These are phyloP conservation scores for Lathronympha strigana DNA, from an alignment of 2,888 invertebrate species.

Conservation along the genomic window DNA sequence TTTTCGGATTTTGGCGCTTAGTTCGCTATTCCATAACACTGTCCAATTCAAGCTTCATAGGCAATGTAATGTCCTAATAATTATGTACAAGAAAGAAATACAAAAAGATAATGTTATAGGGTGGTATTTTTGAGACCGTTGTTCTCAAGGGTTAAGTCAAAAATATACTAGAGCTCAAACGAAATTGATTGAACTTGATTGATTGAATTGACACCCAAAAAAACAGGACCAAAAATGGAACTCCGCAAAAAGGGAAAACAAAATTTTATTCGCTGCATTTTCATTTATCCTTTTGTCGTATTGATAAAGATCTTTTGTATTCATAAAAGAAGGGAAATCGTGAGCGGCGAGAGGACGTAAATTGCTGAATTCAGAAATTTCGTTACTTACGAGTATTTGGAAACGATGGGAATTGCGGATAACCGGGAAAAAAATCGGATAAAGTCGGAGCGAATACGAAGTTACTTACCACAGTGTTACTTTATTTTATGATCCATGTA, in stretches of 20 bases:
- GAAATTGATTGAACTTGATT: constrained; percentile 8
- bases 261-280: constrained; percentile 53
- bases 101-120: too few relatives aligned
- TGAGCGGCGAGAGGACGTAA: constrained; percentile 58
- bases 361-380: constrained; percentile 63
- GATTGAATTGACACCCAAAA: constrained; percentile 7
- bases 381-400: constrained; percentile 74
- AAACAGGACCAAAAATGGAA: not conserved
- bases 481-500: not conserved
- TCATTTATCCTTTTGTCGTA: constrained; percentile 60
- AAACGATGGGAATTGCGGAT: constrained; percentile 65
- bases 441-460: constrained; percentile 49
- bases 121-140: too few relatives aligned
- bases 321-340: constrained; percentile 48
- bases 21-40: too few relatives aligned
- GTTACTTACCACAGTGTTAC: not conserved
- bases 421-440: constrained; percentile 66
- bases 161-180: too few relatives aligned
- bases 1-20: too few relatives aligned
- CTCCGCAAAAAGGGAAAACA: constrained; percentile 45
- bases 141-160: too few relatives aligned
- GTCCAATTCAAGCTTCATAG: too few relatives aligned
- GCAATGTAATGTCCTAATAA: too few relatives aligned
- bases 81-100: too few relatives aligned
- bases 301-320: constrained; percentile 61